Evolutionary conservation across 2,888 invertebrate species (phyloP), one percentile per base, ranked within the genome.

Genomic region (Drosophila nigritarsus): DNA sequence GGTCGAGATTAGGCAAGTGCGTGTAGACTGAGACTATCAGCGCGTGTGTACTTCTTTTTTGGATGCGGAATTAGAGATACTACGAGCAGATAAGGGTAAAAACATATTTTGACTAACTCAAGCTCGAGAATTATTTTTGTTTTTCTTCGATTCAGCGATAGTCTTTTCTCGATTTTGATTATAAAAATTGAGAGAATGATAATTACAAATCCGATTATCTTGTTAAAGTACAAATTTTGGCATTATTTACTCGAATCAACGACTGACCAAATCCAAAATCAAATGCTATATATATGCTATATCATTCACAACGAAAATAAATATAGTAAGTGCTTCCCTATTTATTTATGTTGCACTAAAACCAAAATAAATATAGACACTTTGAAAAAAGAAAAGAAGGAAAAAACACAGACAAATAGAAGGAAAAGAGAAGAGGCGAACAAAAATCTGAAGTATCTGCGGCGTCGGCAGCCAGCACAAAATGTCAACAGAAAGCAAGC

Each of bases 341-440:
- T 85, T 85, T 87, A 85, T 85, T 85, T 87, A 86, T 69, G 88
- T 88, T 74, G 73, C 80, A 77, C 75, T 69, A 72, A 76, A 77
- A 71, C 80, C 34, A 85, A 86, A 88, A 88, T 86, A 86, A 86
- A 88, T 88, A 87, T 82, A 83, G 75, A 75, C 38, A 61, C 62
- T 63, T 51, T 40, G 60, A 64, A 40, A n/a, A 32, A 36, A 30
- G 27, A 58, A 32, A 54, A 27, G 30, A 50, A 27, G 24, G 24
- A 29, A 38, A 54, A 59, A 32, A 24, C 4, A 45, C 15, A 2
- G 24, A 45, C 36, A 18, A 36, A 36, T 45, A 8, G 32, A 3
- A 36, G 54, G 13, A 53, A 34, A 49, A 53, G 29, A 40, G 42
- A 42, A 59, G 59, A 42, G 54, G 29, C 8, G 9, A 38, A 54